Evolutionary conservation across 1,140 invertebrate genomes (phyloP).

Genomic region (Galleria mellonella): DNA sequence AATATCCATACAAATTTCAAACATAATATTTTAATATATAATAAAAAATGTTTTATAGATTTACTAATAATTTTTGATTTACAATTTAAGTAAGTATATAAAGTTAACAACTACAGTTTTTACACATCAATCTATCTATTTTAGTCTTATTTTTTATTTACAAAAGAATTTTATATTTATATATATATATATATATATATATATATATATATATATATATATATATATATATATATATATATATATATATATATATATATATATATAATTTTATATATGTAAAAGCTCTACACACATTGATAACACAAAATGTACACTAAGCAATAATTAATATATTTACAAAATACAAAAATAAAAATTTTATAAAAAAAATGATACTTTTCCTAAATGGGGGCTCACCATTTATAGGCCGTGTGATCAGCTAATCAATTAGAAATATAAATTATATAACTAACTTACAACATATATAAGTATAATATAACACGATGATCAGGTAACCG

Average conservation of each 20-base stretch:
- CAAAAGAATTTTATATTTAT: background rate
- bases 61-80: too few relatives aligned
- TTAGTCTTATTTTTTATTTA: constrained; percentile 7
- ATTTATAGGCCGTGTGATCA: constrained; percentile 37
- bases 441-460: constrained; percentile 11
- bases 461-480: background rate
- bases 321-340: constrained; percentile 4
- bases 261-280: background rate
- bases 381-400: constrained; percentile 61
- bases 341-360: constrained; percentile 8
- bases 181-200: constrained; percentile 2
- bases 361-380: constrained; percentile 33
- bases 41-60: too few relatives aligned
- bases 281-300: constrained; percentile 2
- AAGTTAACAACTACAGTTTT: constrained; percentile 4
- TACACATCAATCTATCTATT: constrained; percentile 8
- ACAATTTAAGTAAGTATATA: too few relatives aligned
- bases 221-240: constrained; percentile 5
- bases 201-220: constrained; percentile 2
- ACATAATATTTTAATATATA: too few relatives aligned
- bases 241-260: too few relatives aligned
- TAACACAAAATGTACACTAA: too few relatives aligned
- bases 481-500: constrained; percentile 14
- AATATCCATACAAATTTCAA: too few relatives aligned
- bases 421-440: constrained; percentile 23